These are phyloP conservation scores for Rhodophaea formosa DNA, from an alignment of 2,888 invertebrate genomes.

Conservation along the genomic window DNA sequence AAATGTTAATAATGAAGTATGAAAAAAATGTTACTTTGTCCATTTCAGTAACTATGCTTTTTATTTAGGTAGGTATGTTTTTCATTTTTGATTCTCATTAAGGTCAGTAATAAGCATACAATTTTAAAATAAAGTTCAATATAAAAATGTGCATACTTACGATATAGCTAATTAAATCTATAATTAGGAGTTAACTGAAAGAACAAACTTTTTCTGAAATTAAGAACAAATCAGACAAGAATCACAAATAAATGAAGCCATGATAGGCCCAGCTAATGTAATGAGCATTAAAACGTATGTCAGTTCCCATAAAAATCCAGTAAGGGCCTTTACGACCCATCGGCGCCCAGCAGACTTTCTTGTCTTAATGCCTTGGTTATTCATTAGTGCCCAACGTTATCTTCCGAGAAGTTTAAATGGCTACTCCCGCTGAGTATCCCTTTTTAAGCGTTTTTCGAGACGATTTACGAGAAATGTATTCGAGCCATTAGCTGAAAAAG, in stretches of 20 bases:
- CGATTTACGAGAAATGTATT: neutral
- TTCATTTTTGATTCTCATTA: too few relatives aligned
- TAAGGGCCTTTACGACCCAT: constrained; percentile 10
- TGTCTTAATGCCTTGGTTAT: constrained; percentile 20
- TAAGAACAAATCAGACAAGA: neutral
- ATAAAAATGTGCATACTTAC: too few relatives aligned
- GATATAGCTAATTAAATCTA: too few relatives aligned
- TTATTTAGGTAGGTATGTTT: too few relatives aligned
- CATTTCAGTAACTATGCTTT: too few relatives aligned
- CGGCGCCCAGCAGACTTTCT: neutral
- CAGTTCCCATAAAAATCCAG: constrained; percentile 19
- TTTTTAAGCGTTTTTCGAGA: constrained; percentile 4
- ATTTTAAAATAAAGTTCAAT: too few relatives aligned
- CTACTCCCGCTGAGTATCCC: neutral
- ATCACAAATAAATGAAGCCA: neutral
- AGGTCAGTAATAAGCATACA: too few relatives aligned
- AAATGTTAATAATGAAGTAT: too few relatives aligned
- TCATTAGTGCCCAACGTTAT: constrained; percentile 20
- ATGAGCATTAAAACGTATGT: constrained; percentile 8
- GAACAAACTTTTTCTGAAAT: neutral
- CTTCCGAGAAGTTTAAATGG: constrained; percentile 3
- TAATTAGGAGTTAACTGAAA: too few relatives aligned
- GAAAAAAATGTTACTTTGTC: too few relatives aligned
- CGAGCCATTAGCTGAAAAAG: neutral
- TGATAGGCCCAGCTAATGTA: neutral